Conservation (phyloP, 2,888 invertebrate genomes). For the Lycaena phlaeas region DNA sequence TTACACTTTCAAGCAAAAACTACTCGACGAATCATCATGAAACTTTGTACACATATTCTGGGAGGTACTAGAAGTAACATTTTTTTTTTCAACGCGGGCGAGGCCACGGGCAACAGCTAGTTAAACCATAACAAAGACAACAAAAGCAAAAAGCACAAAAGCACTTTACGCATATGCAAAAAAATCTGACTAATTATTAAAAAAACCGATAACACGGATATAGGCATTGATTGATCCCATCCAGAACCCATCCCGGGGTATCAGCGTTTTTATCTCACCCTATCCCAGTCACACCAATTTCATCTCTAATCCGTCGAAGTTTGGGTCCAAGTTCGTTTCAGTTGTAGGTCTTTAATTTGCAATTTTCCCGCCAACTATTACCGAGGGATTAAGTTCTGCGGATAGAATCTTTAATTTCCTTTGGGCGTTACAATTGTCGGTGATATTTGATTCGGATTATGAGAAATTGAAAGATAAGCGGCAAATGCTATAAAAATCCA, state of each 20-base stretch:
- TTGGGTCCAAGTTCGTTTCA: slow-evolving; percentile 6
- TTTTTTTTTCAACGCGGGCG: too few species aligned
- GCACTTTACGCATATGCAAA: too few species aligned
- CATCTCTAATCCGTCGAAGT: slow-evolving; percentile 6
- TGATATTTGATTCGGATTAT: slow-evolving; percentile 10
- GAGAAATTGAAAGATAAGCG: slow-evolving; percentile 11
- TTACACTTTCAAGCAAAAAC: too few species aligned
- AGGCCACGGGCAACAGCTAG: too few species aligned
- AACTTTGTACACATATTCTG: too few species aligned
- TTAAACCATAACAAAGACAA: too few species aligned
- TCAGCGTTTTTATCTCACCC: slow-evolving; percentile 54
- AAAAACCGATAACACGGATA: slow-evolving; percentile 38
- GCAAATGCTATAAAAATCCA: too few species aligned
- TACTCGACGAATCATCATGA: too few species aligned
- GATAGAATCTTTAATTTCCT: slow-evolving; percentile 72
- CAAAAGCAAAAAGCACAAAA: too few species aligned
- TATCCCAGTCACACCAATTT: slow-evolving; percentile 15
- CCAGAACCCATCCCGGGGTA: slow-evolving; percentile 40
- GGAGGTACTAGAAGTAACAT: too few species aligned
- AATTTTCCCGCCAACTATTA: slow-evolving; percentile 65
- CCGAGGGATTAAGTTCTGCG: slow-evolving; percentile 56
- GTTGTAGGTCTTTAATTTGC: slow-evolving; percentile 50
- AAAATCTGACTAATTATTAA: too few species aligned
- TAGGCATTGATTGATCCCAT: slow-evolving; percentile 59
- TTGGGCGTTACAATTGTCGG: slow-evolving; percentile 27